phyloP scores from a whole-genome alignment of 2,797 vertebrate species.

The Acomys russatus region DNA sequence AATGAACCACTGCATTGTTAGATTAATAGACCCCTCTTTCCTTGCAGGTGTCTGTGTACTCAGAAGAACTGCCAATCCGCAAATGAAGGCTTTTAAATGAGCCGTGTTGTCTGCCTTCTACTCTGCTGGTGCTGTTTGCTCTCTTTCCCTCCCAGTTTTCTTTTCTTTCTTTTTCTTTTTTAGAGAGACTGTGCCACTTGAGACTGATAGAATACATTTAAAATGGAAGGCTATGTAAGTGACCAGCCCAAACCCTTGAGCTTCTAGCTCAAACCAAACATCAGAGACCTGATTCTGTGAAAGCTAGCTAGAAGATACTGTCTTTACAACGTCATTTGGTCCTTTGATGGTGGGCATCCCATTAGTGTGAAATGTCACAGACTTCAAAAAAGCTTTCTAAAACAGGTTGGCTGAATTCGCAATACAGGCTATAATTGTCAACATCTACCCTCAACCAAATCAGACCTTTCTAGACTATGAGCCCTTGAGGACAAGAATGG shows the following conservation, averaged over 20 bases:
- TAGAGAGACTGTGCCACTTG: background rate
- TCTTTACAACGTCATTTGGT: background rate
- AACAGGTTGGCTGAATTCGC: background rate
- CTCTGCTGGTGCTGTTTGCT: background rate
- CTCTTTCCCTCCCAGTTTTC: background rate
- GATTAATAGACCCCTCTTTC: background rate
- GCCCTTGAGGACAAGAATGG: background rate
- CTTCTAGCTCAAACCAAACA: background rate
- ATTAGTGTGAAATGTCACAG: background rate
- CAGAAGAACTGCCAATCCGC: background rate
- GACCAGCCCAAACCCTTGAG: background rate
- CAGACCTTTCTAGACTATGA: background rate
- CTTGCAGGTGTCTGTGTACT: too few species aligned
- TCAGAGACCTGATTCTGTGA: background rate
- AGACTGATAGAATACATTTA: background rate
- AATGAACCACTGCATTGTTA: background rate
- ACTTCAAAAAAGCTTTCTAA: background rate
- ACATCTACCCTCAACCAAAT: background rate
- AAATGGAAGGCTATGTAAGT: background rate
- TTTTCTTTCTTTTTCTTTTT: background rate
- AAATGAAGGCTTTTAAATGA: background rate
- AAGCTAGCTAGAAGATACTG: background rate
- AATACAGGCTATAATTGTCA: background rate
- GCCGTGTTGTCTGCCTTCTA: background rate
- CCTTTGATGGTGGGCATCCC: too few species aligned